Percentiles rank a stretch among this genome's conserved stretches.
Conservation (phyloP, 2,888 invertebrate species). For the Eucriotettix oculatus region DNA sequence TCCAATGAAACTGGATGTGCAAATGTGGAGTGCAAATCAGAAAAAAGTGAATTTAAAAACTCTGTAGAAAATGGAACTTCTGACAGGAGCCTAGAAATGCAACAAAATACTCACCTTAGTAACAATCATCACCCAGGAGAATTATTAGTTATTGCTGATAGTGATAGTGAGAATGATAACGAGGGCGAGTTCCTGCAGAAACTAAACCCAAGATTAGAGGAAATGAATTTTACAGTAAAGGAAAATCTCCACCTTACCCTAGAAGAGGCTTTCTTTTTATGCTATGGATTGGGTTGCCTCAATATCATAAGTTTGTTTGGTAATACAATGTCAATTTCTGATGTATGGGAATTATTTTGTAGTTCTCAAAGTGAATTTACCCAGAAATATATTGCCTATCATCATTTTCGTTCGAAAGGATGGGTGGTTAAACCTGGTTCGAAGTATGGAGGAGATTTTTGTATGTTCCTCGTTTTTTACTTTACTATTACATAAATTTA, state of each 20-base stretch:
- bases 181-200: conserved; percentile 27
- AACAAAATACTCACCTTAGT: too few relatives aligned
- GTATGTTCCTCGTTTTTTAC: conserved; percentile 38
- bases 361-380: conserved; percentile 42
- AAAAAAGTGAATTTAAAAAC: not conserved
- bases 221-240: conserved; percentile 37
- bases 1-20: not conserved
- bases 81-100: not conserved
- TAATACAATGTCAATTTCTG: conserved; percentile 30
- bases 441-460: conserved; percentile 77
- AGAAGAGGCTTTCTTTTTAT: conserved; percentile 64
- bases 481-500: not conserved
- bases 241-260: conserved; percentile 51
- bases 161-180: conserved; percentile 5
- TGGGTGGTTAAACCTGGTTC: conserved; percentile 81
- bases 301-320: conserved; percentile 37
- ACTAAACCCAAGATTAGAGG: conserved; percentile 39
- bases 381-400: conserved; percentile 59
- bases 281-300: conserved; percentile 47
- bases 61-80: not conserved
- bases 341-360: conserved; percentile 41
- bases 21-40: not conserved
- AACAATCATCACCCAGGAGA: not conserved
- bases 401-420: conserved; percentile 72
- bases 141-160: not conserved